Conservation (phyloP, 2,113 vertebrate species). For the Terrapene triunguis region DNA sequence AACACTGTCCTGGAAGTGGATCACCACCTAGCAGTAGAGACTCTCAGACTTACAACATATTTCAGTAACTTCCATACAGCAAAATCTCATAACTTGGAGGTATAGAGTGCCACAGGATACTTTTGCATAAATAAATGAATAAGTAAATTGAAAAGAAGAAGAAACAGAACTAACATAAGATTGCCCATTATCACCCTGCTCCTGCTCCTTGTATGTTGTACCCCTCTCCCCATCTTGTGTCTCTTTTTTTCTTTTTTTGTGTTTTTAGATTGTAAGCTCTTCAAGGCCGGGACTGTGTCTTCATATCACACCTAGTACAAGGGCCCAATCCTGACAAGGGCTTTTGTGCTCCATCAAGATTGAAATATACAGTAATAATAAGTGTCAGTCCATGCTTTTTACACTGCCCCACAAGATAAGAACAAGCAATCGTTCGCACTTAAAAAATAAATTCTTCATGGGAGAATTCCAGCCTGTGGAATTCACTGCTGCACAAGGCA, state of each 20-base stretch:
- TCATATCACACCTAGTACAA: constrained; percentile 3
- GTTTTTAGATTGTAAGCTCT: background rate
- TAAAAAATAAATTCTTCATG: constrained; percentile 60
- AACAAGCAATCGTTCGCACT: constrained; percentile 36
- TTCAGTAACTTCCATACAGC: too few species aligned
- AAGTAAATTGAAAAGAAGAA: background rate
- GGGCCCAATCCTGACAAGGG: constrained; percentile 1
- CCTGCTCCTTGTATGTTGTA: background rate
- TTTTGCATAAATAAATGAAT: background rate
- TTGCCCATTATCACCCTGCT: background rate
- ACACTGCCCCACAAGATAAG: background rate
- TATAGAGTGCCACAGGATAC: background rate
- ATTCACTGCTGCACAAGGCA: constrained; percentile 59
- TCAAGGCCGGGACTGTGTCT: background rate
- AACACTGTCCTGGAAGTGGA: too few species aligned
- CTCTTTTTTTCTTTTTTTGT: background rate
- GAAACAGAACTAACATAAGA: background rate
- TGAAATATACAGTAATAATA: constrained; percentile 19
- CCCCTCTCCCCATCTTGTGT: background rate
- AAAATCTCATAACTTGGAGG: too few species aligned
- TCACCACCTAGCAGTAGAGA: too few species aligned
- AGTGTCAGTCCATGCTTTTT: constrained; percentile 16
- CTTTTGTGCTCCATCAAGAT: constrained; percentile 13
- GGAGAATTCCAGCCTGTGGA: constrained; percentile 68
- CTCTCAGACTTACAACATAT: too few species aligned